Conservation (phyloP, 2,888 invertebrate species). For the Vandiemenella viatica region DNA sequence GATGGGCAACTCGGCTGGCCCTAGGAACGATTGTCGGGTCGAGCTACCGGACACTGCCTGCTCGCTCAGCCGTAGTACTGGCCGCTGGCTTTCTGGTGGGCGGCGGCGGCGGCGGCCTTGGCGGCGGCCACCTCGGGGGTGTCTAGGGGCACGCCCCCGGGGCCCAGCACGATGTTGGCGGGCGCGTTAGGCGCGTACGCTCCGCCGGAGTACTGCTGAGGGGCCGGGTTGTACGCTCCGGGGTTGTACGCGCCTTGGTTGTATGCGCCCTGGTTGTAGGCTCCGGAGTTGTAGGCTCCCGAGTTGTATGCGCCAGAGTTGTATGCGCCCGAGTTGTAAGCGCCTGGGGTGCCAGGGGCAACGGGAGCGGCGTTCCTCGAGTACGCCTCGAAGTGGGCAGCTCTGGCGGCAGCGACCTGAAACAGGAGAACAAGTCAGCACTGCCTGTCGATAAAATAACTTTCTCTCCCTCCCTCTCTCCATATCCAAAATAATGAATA, state of each 20-base stretch:
- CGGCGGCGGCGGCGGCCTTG: conserved; percentile 34
- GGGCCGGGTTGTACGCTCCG: conserved; percentile 23
- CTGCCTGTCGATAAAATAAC: no score
- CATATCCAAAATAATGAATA: no score
- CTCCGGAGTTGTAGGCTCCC: background rate
- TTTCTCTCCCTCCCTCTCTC: no score
- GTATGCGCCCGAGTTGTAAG: no score
- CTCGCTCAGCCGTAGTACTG: background rate
- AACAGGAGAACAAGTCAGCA: no score
- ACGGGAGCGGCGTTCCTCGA: background rate
- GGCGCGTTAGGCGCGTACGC: background rate
- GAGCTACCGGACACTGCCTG: no score
- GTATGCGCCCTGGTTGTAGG: background rate
- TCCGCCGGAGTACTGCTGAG: conserved; percentile 20
- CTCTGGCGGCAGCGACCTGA: background rate
- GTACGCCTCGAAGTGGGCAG: background rate
- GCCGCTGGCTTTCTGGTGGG: conserved; percentile 30
- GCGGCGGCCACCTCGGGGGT: conserved; percentile 36
- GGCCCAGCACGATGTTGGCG: conserved; percentile 32
- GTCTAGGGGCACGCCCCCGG: conserved; percentile 28
- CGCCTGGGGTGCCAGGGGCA: no score
- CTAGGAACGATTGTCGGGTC: no score
- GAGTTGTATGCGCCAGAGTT: no score
- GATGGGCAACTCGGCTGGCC: no score
- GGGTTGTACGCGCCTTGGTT: no score